Base-by-base conservation (phyloP, 2,113 vertebrate genomes). In the Marmota flaviventris region DNA sequence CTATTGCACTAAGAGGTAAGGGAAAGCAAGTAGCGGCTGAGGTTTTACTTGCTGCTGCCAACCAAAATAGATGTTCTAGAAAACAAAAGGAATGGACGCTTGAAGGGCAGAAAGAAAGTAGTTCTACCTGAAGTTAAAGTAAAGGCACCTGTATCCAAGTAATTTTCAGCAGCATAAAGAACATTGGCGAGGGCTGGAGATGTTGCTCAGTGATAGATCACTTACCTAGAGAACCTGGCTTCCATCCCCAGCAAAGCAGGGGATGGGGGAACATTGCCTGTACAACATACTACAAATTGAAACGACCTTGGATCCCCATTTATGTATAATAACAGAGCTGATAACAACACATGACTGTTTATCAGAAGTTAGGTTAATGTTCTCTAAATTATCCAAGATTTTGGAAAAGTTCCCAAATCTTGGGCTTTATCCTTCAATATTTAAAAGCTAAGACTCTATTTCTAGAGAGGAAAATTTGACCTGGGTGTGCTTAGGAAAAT, bases 71-170 rank as follows among this genome's bases (percentile, higher is more conserved):
- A 69, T 73, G 24, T 65, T 97, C 69, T 89, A 89, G 85, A 95
- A 96, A 96, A 94, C 94, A 95, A 93, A 91, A 95, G 56, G 34
- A 78, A 92, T 29, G 73, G 29, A 63, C 39, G 34, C 73, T 92
- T 27, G 27, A 85, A 93, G 91, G 94, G 78, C 94, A 89, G 92
- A 82, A 94, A 89, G 72, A 88, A 93, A 95, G 42, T 85, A 96
- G 63, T 27, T 87, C 70, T 94, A 67, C 75, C 25, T 91, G 51
- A 89, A 78, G 63, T 94, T 61, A 88, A 97, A 94, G 81, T 79
- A 97, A 94, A 91, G 75, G 88, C 78, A 95, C n/a, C 48, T 96
- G 91, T 84, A 96, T 77, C 34, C 69, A 92, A 93, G 42, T 94
- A 94, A 90, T 96, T 92, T 39, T 93, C 65, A 77, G 78, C 32